Base-by-base conservation (phyloP, 64 coral and sea anemone genomes). In the Montipora cactus region DNA sequence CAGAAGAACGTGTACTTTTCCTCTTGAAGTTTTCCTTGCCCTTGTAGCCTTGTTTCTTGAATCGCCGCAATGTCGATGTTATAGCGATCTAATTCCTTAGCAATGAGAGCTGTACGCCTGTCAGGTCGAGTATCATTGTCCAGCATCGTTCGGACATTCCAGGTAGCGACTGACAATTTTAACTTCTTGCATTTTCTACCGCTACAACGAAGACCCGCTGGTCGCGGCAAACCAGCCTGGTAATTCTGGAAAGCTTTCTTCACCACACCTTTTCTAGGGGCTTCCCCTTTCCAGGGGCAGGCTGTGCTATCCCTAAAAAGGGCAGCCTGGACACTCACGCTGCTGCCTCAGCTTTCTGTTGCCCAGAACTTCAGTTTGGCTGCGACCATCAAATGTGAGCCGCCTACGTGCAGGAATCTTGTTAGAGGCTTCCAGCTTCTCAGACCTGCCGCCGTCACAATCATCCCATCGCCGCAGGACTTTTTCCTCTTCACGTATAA, bases 281-380 rank as follows among this genome's bases (percentile, higher is more conserved):
- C 67, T 70, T 70, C 67, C 67, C 67, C 11, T 84, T 37, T 84
- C 19, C 11, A 46, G 74, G 84, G 84, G 84, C 67, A 87, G 67
- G 84, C 84, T 16, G 84, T 87, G 84, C 84, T 87, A 47, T 87
- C 84, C 84, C 84, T 87, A 87, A 73, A 74, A 1, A 75, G 84
- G 84, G 84, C 84, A 16, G 84, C 67, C 84, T 87, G 68, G 66
- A 49, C 67, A 73, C 84, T 87, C 84, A 19, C 66, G 74, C 6
- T 74, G 84, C 84, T 51, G 84, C 84, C 84, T 87, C 67, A 87
- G n/a, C 67, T 4, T 16, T 19, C 84, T 87, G 84, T 7, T 87
- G 46, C 84, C n/a, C 48, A 73, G 84, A 19, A 5, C 10, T 74
- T 8, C 2, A 19, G 8, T 47, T 18, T 1, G 50, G 45, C n/a